Conservation (phyloP, 1,140 invertebrate species). For the Neocloeon triangulifer region DNA sequence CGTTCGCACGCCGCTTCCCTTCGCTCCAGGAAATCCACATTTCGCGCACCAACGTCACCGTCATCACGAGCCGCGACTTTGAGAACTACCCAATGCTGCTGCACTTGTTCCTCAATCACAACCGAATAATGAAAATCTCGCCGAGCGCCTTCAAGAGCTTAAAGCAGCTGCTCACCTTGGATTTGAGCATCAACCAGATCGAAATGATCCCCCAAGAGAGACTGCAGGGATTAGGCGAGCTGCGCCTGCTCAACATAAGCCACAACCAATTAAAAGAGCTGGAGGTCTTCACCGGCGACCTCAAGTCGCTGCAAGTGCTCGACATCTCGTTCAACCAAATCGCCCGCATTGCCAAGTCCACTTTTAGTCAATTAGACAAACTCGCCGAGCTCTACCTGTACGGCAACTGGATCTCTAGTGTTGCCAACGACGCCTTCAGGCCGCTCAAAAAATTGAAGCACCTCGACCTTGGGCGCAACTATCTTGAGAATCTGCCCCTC, state of each 20-base stretch:
- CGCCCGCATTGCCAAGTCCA: constrained; percentile 44
- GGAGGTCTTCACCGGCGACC: constrained; percentile 57
- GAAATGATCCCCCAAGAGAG: constrained; percentile 68
- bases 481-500: constrained; percentile 54
- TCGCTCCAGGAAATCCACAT: constrained; percentile 57
- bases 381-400: constrained; percentile 53
- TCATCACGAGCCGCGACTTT: constrained; percentile 71
- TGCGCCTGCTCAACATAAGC: constrained; percentile 56
- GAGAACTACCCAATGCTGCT: constrained; percentile 59
- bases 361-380: constrained; percentile 32
- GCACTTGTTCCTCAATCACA: constrained; percentile 46
- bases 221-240: constrained; percentile 46
- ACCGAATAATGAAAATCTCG: constrained; percentile 56
- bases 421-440: constrained; percentile 55
- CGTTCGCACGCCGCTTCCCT: constrained; percentile 18
- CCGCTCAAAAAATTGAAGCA: constrained; percentile 52
- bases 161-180: constrained; percentile 48
- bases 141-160: constrained; percentile 62
- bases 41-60: constrained; percentile 56
- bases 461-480: constrained; percentile 67
- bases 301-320: constrained; percentile 37
- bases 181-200: constrained; percentile 61
- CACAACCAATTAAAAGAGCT: constrained; percentile 59
- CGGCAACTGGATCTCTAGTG: constrained; percentile 57
- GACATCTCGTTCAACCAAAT: constrained; percentile 71